Percentiles rank a stretch among this genome's conserved stretches.
Conservation (phyloP, 2,113 vertebrate species). For the Desmodus rotundus region DNA sequence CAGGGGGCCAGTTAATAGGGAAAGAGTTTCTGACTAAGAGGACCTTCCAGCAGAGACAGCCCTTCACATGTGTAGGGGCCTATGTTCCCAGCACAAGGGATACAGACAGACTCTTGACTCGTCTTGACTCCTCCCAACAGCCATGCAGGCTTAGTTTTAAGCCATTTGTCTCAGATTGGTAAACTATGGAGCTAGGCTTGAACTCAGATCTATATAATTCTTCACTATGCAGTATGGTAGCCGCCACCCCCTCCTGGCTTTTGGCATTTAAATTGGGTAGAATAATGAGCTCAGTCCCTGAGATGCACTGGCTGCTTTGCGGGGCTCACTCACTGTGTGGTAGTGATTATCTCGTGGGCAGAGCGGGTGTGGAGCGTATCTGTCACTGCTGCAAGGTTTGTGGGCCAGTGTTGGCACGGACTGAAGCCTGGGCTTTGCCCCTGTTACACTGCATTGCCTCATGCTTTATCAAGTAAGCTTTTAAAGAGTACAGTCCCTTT, state of each 20-base stretch:
- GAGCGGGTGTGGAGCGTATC: accelerated
- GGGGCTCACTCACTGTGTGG: accelerated
- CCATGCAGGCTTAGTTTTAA: neutral
- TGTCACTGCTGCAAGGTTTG: accelerated
- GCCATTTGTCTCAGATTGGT: neutral
- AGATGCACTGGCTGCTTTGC: neutral
- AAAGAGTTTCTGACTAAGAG: neutral
- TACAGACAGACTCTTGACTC: accelerated
- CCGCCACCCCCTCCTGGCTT: accelerated
- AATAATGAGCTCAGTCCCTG: neutral
- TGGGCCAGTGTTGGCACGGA: accelerated
- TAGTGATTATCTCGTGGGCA: accelerated
- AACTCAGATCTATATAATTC: neutral
- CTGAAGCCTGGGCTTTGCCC: accelerated
- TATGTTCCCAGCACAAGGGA: accelerated
- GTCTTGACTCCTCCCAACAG: neutral
- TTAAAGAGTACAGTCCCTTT: neutral
- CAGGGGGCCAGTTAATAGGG: neutral
- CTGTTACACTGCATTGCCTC: accelerated
- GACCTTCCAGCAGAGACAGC: neutral
- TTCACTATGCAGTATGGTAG: accelerated
- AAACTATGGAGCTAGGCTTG: neutral
- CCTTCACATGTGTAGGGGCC: neutral
- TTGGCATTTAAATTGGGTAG: neutral
- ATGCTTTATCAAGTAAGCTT: neutral